Conservation (phyloP, 2,888 invertebrate species). For the Gari tellinella region DNA sequence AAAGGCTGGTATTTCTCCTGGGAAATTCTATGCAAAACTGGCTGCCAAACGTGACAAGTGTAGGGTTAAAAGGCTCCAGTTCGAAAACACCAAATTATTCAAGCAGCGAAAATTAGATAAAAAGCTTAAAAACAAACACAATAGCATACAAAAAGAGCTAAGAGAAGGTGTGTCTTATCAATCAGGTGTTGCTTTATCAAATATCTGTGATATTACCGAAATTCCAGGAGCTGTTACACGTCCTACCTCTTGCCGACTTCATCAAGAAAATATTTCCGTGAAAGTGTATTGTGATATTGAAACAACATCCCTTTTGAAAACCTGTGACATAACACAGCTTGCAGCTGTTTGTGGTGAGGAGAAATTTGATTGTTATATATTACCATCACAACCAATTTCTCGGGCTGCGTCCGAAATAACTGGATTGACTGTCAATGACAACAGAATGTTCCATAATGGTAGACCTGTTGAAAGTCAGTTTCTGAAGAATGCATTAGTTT, state of each 20-base stretch:
- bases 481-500: background rate
- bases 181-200: background rate
- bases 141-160: slow-evolving; percentile 2
- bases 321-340: slow-evolving; percentile 27
- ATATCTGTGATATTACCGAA: background rate
- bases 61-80: background rate
- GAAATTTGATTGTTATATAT: slow-evolving; percentile 26
- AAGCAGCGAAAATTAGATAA: too few relatives aligned
- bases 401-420: slow-evolving; percentile 26
- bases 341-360: slow-evolving; percentile 29
- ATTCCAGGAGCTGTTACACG: background rate
- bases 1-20: background rate
- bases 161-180: slow-evolving; percentile 15
- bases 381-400: slow-evolving; percentile 25
- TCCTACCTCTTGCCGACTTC: background rate
- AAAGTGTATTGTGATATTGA: slow-evolving; percentile 34
- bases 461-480: background rate
- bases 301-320: slow-evolving; percentile 24
- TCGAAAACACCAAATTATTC: too few relatives aligned
- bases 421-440: background rate
- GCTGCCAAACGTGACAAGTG: background rate
- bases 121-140: background rate
- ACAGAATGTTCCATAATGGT: slow-evolving; percentile 9
- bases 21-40: background rate
- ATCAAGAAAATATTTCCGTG: background rate